Conservation (phyloP, 92 coral and sea anemone genomes). For the Palythoa grandiflora region DNA sequence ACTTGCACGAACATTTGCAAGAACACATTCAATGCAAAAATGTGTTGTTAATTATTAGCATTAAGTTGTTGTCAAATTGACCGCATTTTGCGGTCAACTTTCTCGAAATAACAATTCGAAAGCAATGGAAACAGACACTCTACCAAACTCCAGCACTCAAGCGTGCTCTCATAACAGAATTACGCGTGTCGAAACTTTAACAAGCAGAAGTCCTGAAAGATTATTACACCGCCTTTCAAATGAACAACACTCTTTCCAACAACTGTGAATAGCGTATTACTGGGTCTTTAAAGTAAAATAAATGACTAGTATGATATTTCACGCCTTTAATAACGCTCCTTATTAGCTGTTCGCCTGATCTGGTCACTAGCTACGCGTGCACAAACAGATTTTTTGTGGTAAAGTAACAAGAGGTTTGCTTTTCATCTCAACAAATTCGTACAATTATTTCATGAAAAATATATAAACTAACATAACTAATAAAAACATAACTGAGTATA, state of each 20-base stretch:
- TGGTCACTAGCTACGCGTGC: conserved; percentile 37
- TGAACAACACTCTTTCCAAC: neutral
- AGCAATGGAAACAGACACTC: conserved; percentile 29
- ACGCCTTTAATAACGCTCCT: conserved; percentile 33
- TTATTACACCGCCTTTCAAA: neutral
- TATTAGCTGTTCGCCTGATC: conserved; percentile 3
- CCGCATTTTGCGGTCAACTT: conserved; percentile 15
- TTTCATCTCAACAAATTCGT: conserved; percentile 39
- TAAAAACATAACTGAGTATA: conserved; percentile 9
- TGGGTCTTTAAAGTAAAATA: conserved; percentile 13
- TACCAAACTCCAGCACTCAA: conserved; percentile 1
- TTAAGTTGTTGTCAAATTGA: neutral
- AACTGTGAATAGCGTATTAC: conserved; percentile 36
- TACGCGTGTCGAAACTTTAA: conserved; percentile 13
- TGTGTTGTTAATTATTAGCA: conserved; percentile 20
- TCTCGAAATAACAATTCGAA: conserved; percentile 35
- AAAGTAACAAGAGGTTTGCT: conserved; percentile 46
- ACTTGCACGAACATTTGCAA: conserved; percentile 39
- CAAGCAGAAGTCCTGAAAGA: conserved; percentile 26
- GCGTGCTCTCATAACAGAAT: conserved; percentile 5
- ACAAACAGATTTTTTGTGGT: conserved; percentile 51
- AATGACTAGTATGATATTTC: conserved; percentile 25
- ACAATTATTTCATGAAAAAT: conserved; percentile 13
- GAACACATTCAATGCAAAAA: conserved; percentile 35
- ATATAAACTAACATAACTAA: neutral